Evolutionary conservation across 1,140 invertebrate genomes (phyloP).

Genomic region (Zaprionus africanus): DNA sequence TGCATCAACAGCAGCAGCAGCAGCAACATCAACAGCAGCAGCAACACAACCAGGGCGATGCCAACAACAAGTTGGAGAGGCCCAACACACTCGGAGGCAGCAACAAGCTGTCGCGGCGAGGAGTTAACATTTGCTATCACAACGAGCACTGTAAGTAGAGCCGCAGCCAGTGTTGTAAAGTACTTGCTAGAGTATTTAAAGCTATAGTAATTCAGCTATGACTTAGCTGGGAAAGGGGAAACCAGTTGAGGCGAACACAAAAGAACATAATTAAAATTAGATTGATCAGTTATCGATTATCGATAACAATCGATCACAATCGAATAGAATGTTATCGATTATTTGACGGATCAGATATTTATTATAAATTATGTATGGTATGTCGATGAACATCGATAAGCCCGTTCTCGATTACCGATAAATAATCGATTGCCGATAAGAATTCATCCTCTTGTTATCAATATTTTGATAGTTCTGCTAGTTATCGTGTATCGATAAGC

Average conservation of each 20-base stretch:
- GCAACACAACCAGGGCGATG: conserved; percentile 51
- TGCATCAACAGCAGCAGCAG: conserved; percentile 38
- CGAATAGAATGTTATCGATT: background rate
- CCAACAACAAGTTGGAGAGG: conserved; percentile 88
- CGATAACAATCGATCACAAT: background rate
- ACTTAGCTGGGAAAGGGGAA: conserved; percentile 7
- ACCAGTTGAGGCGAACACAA: background rate
- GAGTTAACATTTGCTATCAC: conserved; percentile 88
- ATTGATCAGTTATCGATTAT: background rate
- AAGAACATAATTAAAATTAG: background rate
- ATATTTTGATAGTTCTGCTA: no score
- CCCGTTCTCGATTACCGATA: no score
- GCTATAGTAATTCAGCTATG: background rate
- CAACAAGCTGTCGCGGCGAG: conserved; percentile 89
- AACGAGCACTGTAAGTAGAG: conserved; percentile 88
- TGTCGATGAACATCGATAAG: no score
- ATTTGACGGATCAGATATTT: background rate
- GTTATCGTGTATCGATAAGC: no score
- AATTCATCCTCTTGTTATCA: no score
- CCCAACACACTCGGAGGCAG: conserved; percentile 90
- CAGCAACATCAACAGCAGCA: conserved; percentile 41
- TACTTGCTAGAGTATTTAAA: conserved; percentile 23
- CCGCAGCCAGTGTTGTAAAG: conserved; percentile 2
- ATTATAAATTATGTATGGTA: no score
- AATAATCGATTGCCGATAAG: no score